phyloP scores from a whole-genome alignment of 2,888 invertebrate species.

The Meteorus cinctellus region DNA sequence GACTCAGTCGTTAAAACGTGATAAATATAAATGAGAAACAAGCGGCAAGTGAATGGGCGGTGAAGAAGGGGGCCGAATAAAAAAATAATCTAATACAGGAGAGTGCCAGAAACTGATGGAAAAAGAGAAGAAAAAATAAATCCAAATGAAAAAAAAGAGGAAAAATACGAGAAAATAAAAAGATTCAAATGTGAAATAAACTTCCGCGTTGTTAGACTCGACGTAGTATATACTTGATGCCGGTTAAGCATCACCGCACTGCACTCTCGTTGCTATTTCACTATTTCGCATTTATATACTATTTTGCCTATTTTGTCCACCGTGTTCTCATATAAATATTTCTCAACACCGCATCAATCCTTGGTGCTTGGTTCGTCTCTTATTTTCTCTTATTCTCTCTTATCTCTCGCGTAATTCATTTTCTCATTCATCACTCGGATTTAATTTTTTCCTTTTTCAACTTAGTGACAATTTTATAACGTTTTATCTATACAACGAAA shows the following conservation, averaged over 20 bases:
- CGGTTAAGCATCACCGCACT: slow-evolving; percentile 31
- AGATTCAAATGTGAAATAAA: slow-evolving; percentile 16
- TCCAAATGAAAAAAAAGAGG: slow-evolving; percentile 1
- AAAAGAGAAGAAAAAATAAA: slow-evolving; percentile 19
- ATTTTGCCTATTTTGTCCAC: neutral
- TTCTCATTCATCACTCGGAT: neutral
- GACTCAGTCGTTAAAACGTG: slow-evolving; percentile 37
- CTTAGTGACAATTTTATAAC: neutral
- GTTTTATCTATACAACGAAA: neutral
- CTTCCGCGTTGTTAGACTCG: slow-evolving; percentile 31
- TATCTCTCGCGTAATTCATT: neutral
- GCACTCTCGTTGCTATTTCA: slow-evolving; percentile 33
- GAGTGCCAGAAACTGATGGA: neutral
- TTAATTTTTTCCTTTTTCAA: neutral
- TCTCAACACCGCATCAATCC: neutral
- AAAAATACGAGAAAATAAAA: slow-evolving; percentile 18
- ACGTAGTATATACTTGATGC: slow-evolving; percentile 25
- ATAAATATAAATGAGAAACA: slow-evolving; percentile 23
- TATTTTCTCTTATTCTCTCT: neutral
- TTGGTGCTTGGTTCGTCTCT: no score
- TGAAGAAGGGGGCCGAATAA: neutral
- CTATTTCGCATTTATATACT: neutral
- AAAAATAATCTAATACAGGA: slow-evolving; percentile 15
- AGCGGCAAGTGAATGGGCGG: slow-evolving; percentile 2
- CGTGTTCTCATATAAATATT: neutral